phyloP scores from a whole-genome alignment of 2,113 vertebrate genomes.

The Colistium nudipinnis region DNA sequence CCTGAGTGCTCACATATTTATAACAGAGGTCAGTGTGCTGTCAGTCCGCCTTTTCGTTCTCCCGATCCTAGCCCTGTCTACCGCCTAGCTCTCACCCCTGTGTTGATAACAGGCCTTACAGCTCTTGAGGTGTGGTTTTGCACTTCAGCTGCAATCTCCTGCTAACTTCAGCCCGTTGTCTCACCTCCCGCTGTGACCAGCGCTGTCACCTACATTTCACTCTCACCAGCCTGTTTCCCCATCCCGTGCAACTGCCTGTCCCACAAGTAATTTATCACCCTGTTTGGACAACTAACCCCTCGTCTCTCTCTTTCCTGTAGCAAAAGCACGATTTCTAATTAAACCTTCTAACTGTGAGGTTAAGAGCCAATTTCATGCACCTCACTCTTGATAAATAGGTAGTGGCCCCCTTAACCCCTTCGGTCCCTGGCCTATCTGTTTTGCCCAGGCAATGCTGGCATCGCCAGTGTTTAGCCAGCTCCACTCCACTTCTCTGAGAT shows the following conservation, averaged over 20 bases:
- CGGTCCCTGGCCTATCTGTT: constrained; percentile 50
- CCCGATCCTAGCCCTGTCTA: constrained; percentile 18
- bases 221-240: constrained; percentile 31
- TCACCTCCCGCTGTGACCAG: constrained; percentile 49
- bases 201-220: constrained; percentile 72
- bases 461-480: constrained; percentile 29
- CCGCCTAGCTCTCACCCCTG: background rate
- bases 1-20: constrained; percentile 9
- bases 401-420: constrained; percentile 63
- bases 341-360: constrained; percentile 83
- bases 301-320: constrained; percentile 43
- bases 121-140: constrained; percentile 45
- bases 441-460: constrained; percentile 48
- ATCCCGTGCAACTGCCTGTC: constrained; percentile 54
- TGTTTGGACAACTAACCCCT: constrained; percentile 63
- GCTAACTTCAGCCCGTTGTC: constrained; percentile 27
- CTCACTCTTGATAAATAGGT: constrained; percentile 83
- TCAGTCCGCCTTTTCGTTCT: constrained; percentile 4
- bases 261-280: constrained; percentile 79
- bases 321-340: constrained; percentile 84
- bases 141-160: constrained; percentile 59
- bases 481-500: constrained; percentile 35
- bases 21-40: constrained; percentile 19
- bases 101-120: constrained; percentile 49
- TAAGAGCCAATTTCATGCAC: constrained; percentile 86